Evolutionary conservation across 2,797 vertebrate species (phyloP).

Genomic region (Pantherophis alleghaniensis): DNA sequence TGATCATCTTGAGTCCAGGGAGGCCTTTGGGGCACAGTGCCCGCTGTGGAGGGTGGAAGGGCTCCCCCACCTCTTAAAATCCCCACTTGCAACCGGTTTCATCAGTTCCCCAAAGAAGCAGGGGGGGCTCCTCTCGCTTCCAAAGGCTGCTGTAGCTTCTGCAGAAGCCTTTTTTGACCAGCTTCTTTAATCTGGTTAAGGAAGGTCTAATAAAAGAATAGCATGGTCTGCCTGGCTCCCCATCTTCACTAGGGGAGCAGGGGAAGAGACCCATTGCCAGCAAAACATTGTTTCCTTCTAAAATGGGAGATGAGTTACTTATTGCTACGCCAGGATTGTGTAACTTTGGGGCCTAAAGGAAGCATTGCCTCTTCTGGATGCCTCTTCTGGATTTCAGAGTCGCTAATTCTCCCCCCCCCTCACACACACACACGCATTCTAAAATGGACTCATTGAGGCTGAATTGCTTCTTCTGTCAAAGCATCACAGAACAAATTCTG

Average conservation of each 20-base stretch:
- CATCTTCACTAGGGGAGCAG: background rate
- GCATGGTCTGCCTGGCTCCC: background rate
- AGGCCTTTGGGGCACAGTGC: background rate
- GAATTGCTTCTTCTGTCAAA: too few species aligned
- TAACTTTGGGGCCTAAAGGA: background rate
- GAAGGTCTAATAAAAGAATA: background rate
- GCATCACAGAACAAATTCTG: too few species aligned
- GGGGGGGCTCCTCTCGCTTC: background rate
- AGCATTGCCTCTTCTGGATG: background rate
- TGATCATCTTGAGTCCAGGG: background rate
- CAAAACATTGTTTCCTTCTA: background rate
- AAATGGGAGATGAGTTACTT: background rate
- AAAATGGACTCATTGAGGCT: too few species aligned
- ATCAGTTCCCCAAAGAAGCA: background rate
- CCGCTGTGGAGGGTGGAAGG: background rate
- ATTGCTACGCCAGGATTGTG: background rate
- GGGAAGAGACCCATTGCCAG: background rate
- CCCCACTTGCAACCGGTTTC: background rate
- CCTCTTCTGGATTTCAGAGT: background rate
- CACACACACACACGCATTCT: too few species aligned
- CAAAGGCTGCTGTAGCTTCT: background rate
- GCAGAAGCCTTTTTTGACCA: background rate
- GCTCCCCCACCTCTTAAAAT: background rate
- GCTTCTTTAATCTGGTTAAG: background rate
- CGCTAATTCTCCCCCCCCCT: background rate